Base-by-base conservation (phyloP, 1,140 invertebrate genomes). In the Apis laboriosa region DNA sequence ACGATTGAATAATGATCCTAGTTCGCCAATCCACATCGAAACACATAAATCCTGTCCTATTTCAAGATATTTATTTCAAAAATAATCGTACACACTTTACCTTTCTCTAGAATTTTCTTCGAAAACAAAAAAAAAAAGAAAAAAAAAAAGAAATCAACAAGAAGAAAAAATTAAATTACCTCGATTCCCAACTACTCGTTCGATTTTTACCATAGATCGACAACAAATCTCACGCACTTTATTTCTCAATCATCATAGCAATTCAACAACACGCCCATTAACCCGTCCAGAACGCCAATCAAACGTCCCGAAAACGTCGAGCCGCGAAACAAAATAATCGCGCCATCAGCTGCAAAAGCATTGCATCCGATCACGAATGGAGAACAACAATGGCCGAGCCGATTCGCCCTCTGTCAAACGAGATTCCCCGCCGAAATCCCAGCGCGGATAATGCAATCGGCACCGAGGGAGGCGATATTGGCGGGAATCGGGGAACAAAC, bases 311-410 rank as follows among this genome's bases (percentile, higher is more conserved):
- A 75, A 60, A 75, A 75, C 34, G 56, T 19, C 56, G 24, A 63
- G 8, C 56, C 72, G 34, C 60, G 49, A 75, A 75, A 75, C 56
- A 75, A 74, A 80, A 80, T 73, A 80, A 64, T 80, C 60, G 51
- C 53, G 34, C 56, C 17, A 80, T 74, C 78, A 70, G 28, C 19
- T 66, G 43, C 49, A 49, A 63, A 77, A 43, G 21, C 56, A 49
- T 56, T 49, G 24, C 49, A 4, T 4, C 34, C 64, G 64, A 78
- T 58, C 66, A 28, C 19, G 24, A 21, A 13, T n/a, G 28, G 19
- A 66, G 28, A n/a, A 72, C 43, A 70, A 78, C 53, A 49, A 63
- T 28, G 58, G 56, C 49, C 11, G 1, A 24, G 8, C n/a, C 24
- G 68, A 12, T 19, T 28, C 51, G 17, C 43, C 67, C 55, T 71